Conservation (phyloP, 1,140 invertebrate species). For the Apis laboriosa region DNA sequence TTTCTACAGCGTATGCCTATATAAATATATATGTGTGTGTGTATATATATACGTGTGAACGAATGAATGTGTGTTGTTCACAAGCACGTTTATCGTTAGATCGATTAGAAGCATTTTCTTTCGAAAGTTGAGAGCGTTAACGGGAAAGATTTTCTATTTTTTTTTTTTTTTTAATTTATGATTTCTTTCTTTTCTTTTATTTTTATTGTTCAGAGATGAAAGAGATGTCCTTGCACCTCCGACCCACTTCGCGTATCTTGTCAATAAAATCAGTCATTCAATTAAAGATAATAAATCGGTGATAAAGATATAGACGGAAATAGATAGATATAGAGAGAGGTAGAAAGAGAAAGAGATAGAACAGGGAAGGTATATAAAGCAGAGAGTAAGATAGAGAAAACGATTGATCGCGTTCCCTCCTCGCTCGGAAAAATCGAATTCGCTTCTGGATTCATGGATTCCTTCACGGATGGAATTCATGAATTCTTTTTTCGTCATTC, state of each 20-base stretch:
- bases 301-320: slow-evolving; percentile 29
- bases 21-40: slow-evolving; percentile 3
- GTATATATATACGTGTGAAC: slow-evolving; percentile 9
- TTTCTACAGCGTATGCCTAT: slow-evolving; percentile 13
- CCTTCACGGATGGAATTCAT: slow-evolving; percentile 5
- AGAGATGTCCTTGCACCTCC: slow-evolving; percentile 69
- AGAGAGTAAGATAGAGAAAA: slow-evolving; percentile 32
- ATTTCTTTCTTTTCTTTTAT: neutral
- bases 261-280: slow-evolving; percentile 45
- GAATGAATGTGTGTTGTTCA: slow-evolving; percentile 21
- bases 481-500: neutral
- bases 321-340: slow-evolving; percentile 30
- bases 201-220: slow-evolving; percentile 13
- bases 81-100: slow-evolving; percentile 26
- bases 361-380: slow-evolving; percentile 17
- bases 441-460: slow-evolving; percentile 40
- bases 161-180: neutral
- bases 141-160: neutral
- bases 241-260: slow-evolving; percentile 71
- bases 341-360: slow-evolving; percentile 7
- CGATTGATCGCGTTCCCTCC: slow-evolving; percentile 51
- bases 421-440: slow-evolving; percentile 24
- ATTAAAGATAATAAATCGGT: slow-evolving; percentile 7
- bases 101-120: slow-evolving; percentile 31
- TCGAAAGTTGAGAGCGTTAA: slow-evolving; percentile 8